Evolutionary conservation across 2,888 invertebrate species (phyloP).

Genomic region (Oscheius sp.): DNA sequence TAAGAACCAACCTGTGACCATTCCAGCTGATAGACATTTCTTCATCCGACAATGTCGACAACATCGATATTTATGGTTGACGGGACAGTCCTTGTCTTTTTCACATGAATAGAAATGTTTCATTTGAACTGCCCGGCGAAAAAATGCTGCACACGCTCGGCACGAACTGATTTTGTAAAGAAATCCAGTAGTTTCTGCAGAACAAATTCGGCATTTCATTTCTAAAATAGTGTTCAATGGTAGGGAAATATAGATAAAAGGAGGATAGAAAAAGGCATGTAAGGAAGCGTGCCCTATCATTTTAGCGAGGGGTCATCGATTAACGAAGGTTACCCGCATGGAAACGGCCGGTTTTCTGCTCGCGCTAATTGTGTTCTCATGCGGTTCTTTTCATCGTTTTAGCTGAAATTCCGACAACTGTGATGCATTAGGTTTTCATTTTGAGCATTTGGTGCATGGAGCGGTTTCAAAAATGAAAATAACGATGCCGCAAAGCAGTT

Average conservation of each 20-base stretch:
- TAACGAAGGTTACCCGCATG: too few relatives aligned
- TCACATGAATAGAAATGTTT: conserved; percentile 2
- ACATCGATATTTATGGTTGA: not conserved
- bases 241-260: not conserved
- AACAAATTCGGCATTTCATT: conserved; percentile 9
- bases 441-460: too few relatives aligned
- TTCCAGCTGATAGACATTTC: conserved; percentile 22
- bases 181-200: not conserved
- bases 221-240: not conserved
- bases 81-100: not conserved
- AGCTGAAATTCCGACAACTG: too few relatives aligned
- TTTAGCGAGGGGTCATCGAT: too few relatives aligned
- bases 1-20: not conserved
- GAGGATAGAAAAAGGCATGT: too few relatives aligned
- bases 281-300: too few relatives aligned
- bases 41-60: conserved; percentile 11
- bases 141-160: conserved; percentile 22
- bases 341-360: too few relatives aligned
- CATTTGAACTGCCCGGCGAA: conserved; percentile 9
- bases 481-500: too few relatives aligned
- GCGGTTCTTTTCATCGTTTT: too few relatives aligned
- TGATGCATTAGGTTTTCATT: too few relatives aligned
- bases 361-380: too few relatives aligned
- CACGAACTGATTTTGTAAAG: conserved; percentile 4
- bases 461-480: too few relatives aligned